Conservation (phyloP, 1,140 invertebrate genomes). For the Bombus haemorrhoidalis region DNA sequence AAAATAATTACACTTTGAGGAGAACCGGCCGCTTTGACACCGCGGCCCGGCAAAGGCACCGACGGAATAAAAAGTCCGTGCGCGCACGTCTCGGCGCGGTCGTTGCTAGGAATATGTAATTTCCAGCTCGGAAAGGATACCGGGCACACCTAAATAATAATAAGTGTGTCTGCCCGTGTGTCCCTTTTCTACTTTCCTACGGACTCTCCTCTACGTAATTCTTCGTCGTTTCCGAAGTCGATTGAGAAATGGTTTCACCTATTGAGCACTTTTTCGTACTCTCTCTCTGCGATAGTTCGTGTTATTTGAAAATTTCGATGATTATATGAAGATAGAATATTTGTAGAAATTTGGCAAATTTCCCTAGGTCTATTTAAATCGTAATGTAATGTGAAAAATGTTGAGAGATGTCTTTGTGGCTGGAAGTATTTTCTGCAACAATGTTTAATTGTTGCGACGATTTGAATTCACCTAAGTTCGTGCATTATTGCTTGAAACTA, state of each 20-base stretch:
- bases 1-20: slow-evolving; percentile 81
- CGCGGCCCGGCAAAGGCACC: slow-evolving; percentile 66
- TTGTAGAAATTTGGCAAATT: too few relatives aligned
- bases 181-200: background rate
- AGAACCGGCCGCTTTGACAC: slow-evolving; percentile 75
- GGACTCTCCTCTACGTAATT: background rate
- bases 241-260: background rate
- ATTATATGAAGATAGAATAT: too few relatives aligned
- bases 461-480: too few relatives aligned
- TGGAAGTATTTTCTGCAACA: too few relatives aligned
- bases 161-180: slow-evolving; percentile 55
- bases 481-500: too few relatives aligned
- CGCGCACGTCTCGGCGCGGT: slow-evolving; percentile 61
- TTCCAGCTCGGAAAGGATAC: slow-evolving; percentile 63
- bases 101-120: slow-evolving; percentile 74
- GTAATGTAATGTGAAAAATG: too few relatives aligned
- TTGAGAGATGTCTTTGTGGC: too few relatives aligned
- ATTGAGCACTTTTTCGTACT: background rate
- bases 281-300: background rate
- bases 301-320: too few relatives aligned
- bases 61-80: slow-evolving; percentile 67
- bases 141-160: slow-evolving; percentile 68
- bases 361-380: too few relatives aligned
- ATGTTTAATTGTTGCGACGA: too few relatives aligned
- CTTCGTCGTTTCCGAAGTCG: background rate